Evolutionary conservation across 1,140 invertebrate genomes (phyloP).

Genomic region (Anthonomus grandis): DNA sequence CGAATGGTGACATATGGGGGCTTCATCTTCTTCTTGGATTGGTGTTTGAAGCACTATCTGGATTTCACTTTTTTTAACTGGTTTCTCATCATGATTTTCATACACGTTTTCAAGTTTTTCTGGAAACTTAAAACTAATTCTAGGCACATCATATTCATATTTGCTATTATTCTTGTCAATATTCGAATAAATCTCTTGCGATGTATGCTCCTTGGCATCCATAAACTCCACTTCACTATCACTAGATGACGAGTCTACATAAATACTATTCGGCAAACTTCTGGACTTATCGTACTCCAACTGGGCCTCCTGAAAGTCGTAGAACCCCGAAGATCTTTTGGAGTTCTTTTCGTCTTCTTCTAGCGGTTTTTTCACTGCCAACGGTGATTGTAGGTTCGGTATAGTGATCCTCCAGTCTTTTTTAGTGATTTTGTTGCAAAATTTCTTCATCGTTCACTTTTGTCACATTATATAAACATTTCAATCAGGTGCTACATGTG

Average conservation of each 20-base stretch:
- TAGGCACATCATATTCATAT: conserved; percentile 45
- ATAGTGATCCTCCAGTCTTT: conserved; percentile 45
- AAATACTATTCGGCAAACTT: conserved; percentile 35
- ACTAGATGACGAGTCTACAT: conserved; percentile 29
- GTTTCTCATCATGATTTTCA: conserved; percentile 24
- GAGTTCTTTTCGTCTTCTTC: conserved; percentile 23
- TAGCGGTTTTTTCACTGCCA: conserved; percentile 32
- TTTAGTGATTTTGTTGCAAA: conserved; percentile 43
- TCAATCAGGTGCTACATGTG: background rate
- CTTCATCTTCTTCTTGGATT: background rate
- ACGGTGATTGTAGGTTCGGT: conserved; percentile 38
- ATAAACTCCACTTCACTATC: conserved; percentile 31
- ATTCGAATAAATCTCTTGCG: conserved; percentile 31
- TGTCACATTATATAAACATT: background rate
- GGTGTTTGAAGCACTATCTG: conserved; percentile 28
- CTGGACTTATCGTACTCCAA: conserved; percentile 34
- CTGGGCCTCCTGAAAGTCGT: conserved; percentile 44
- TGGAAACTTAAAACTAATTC: conserved; percentile 46
- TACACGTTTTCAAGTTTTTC: conserved; percentile 31
- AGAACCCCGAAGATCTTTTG: conserved; percentile 39
- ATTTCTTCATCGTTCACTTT: conserved; percentile 39
- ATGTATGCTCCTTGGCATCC: conserved; percentile 33
- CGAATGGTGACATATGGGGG: conserved; percentile 19
- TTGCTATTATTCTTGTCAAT: conserved; percentile 30
- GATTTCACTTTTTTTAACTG: conserved; percentile 30